Conservation (phyloP, 1,140 invertebrate species). For the Camponotus pennsylvanicus region DNA sequence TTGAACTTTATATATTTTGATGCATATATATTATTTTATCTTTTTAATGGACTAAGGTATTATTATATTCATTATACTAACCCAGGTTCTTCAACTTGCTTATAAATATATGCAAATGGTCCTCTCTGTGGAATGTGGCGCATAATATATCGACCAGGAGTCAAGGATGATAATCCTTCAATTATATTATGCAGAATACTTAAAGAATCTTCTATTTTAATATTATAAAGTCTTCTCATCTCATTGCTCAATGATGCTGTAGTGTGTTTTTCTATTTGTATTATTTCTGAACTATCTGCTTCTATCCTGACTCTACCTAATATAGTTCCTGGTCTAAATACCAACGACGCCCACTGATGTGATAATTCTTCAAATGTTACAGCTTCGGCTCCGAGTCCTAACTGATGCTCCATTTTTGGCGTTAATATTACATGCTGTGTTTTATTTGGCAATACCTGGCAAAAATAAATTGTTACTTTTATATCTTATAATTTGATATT, state of each 20-base stretch:
- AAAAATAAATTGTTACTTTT: not conserved
- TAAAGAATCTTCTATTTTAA: constrained; percentile 80
- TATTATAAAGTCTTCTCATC: constrained; percentile 78
- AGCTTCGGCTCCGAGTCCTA: constrained; percentile 83
- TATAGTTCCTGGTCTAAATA: constrained; percentile 82
- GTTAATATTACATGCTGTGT: constrained; percentile 77
- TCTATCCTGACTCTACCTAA: constrained; percentile 84
- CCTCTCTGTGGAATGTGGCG: constrained; percentile 82
- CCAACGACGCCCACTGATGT: constrained; percentile 83
- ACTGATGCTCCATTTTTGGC: constrained; percentile 86
- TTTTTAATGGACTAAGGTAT: not conserved
- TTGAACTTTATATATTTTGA: not conserved
- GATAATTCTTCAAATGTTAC: constrained; percentile 82
- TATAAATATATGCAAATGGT: constrained; percentile 81
- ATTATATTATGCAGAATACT: constrained; percentile 83
- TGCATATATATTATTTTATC: not conserved
- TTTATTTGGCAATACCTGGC: constrained; percentile 65
- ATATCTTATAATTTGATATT: constrained; percentile 13
- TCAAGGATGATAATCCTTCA: constrained; percentile 74
- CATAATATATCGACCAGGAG: constrained; percentile 83
- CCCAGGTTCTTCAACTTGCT: constrained; percentile 68
- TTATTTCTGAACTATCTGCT: constrained; percentile 77
- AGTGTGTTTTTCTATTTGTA: constrained; percentile 83
- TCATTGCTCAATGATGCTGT: constrained; percentile 80
- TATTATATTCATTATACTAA: constrained; percentile 52